Percentiles rank a stretch among this genome's conserved stretches.
Conservation (phyloP, 2,113 vertebrate species). For the Coracopsis vasa region DNA sequence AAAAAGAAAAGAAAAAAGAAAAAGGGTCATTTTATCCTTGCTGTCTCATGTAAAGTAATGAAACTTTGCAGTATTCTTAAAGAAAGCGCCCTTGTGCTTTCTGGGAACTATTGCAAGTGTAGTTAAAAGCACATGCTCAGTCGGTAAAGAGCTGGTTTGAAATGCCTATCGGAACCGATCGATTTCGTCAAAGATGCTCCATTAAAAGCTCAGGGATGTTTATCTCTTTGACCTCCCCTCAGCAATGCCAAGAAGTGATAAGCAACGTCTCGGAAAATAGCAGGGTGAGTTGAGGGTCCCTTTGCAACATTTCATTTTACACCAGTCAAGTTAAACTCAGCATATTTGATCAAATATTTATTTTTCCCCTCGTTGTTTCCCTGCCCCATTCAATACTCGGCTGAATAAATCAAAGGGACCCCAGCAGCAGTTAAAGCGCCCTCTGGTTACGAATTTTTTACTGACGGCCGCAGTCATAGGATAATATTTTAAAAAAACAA, state of each 20-base stretch:
- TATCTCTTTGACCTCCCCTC: neutral
- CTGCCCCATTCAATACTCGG: neutral
- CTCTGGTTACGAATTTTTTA: constrained; percentile 57
- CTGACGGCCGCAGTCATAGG: constrained; percentile 24
- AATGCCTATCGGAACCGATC: constrained; percentile 21
- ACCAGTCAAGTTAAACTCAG: constrained; percentile 34
- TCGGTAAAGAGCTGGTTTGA: neutral
- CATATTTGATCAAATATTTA: constrained; percentile 56
- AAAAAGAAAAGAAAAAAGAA: neutral
- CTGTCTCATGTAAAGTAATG: neutral
- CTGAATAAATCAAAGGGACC: constrained; percentile 42
- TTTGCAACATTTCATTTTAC: constrained; percentile 26
- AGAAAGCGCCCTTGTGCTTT: neutral
- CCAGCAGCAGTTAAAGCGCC: constrained; percentile 15
- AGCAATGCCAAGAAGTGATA: neutral
- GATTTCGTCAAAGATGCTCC: constrained; percentile 44
- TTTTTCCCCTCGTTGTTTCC: constrained; percentile 61
- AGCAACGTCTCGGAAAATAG: neutral
- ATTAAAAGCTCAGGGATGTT: neutral
- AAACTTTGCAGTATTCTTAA: neutral
- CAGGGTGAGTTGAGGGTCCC: neutral
- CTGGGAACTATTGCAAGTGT: neutral
- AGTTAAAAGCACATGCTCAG: neutral
- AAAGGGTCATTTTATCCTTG: neutral
- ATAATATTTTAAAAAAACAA: constrained; percentile 48